Conservation (phyloP, 2,888 invertebrate genomes). For the Calameuta pallipes region DNA sequence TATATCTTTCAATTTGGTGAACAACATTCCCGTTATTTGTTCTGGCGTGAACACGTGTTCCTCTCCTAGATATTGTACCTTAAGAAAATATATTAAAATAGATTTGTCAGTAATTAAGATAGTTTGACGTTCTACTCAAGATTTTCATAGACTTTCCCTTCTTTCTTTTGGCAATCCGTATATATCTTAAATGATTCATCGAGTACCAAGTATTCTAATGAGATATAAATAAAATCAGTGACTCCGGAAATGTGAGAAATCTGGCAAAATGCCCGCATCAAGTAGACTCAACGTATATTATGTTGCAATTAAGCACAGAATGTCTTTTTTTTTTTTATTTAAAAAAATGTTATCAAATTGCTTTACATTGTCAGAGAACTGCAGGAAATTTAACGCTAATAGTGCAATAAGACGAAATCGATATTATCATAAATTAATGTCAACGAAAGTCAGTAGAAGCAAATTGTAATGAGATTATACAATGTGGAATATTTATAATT, state of each 20-base stretch:
- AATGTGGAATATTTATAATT: not conserved
- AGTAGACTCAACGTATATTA: not conserved
- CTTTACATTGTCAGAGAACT: not conserved
- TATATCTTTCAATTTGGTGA: slow-evolving; percentile 95
- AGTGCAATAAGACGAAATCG: not conserved
- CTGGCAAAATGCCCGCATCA: slow-evolving; percentile 39
- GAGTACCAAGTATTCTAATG: slow-evolving; percentile 28
- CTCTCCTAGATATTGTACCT: slow-evolving; percentile 87
- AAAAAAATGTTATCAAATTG: too few relatives aligned
- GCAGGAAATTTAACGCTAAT: not conserved
- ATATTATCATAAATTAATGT: not conserved
- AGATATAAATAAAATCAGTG: slow-evolving; percentile 46
- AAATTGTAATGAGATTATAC: not conserved
- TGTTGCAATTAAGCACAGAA: not conserved
- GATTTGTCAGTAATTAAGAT: not conserved
- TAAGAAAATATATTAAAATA: slow-evolving; percentile 30
- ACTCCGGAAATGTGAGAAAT: slow-evolving; percentile 26
- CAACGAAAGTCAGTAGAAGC: not conserved
- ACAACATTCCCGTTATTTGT: slow-evolving; percentile 95
- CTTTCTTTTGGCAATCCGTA: not conserved
- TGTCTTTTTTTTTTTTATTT: not conserved
- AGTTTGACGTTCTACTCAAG: not conserved
- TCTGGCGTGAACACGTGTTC: slow-evolving; percentile 89
- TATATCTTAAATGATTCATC: slow-evolving; percentile 17
- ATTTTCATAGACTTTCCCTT: not conserved